Conservation (phyloP, 2,797 vertebrate genomes). For the Cetoscarus ocellatus region DNA sequence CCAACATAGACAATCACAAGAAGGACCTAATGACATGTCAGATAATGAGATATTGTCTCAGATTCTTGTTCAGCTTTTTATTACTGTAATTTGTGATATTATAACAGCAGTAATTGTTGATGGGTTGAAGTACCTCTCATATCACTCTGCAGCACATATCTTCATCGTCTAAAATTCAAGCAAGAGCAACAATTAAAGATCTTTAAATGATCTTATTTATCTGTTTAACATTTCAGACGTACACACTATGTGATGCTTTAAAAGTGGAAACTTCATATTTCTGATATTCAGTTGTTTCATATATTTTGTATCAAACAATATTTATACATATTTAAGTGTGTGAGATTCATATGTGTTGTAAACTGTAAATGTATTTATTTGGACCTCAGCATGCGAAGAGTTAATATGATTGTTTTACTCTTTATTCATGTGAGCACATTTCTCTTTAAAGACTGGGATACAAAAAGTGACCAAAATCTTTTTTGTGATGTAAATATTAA, state of each 20-base stretch:
- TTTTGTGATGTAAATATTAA: constrained; percentile 77
- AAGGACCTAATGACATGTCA: constrained; percentile 43
- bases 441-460: constrained; percentile 76
- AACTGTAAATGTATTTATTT: constrained; percentile 91
- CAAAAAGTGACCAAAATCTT: constrained; percentile 59
- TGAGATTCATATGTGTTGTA: constrained; percentile 81
- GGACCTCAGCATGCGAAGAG: constrained; percentile 86
- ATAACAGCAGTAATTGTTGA: constrained; percentile 56
- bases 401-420: constrained; percentile 76
- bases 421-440: constrained; percentile 81
- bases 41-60: constrained; percentile 60
- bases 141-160: constrained; percentile 50
- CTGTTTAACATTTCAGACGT: constrained; percentile 49
- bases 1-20: constrained; percentile 45
- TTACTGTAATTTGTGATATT: constrained; percentile 62
- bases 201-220: constrained; percentile 39
- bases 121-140: constrained; percentile 58
- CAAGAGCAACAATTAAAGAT: constrained; percentile 29
- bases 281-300: constrained; percentile 70
- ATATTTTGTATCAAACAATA: constrained; percentile 86
- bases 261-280: constrained; percentile 50
- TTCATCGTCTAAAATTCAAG: constrained; percentile 45
- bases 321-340: constrained; percentile 75
- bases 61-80: constrained; percentile 57
- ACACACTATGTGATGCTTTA: constrained; percentile 57